Percentiles rank a stretch among this genome's conserved stretches.
Conservation (phyloP, 2,888 invertebrate species). For the Siphonodentalium dalli region DNA sequence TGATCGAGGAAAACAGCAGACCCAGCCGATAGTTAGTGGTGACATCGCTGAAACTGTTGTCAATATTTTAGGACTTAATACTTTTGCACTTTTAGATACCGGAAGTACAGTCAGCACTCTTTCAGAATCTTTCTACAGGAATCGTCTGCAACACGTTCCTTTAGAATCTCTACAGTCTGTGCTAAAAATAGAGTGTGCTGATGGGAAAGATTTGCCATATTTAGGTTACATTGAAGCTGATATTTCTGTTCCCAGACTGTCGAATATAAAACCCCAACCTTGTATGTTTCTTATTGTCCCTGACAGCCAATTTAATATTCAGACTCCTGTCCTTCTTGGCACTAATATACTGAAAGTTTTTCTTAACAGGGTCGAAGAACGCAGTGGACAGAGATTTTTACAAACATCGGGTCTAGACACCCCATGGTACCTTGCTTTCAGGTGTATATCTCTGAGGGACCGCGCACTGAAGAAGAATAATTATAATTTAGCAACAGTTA, state of each 20-base stretch:
- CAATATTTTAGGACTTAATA: too few relatives aligned
- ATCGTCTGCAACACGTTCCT: background rate
- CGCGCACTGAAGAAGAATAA: conserved; percentile 10
- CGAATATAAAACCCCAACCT: background rate
- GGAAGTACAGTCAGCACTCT: conserved; percentile 5
- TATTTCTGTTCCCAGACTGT: conserved; percentile 1
- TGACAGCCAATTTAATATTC: conserved; percentile 5
- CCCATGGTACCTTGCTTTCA: conserved; percentile 14
- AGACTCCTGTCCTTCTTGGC: conserved; percentile 11
- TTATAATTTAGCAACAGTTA: conserved; percentile 6
- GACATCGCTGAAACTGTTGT: too few relatives aligned
- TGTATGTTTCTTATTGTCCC: conserved; percentile 13
- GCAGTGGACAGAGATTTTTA: conserved; percentile 7
- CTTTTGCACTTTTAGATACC: conserved; percentile 15
- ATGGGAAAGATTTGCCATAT: conserved; percentile 16
- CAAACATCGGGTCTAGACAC: conserved; percentile 9
- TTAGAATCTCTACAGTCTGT: conserved; percentile 1
- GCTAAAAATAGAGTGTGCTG: conserved; percentile 16
- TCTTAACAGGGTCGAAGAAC: background rate
- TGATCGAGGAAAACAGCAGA: too few relatives aligned
- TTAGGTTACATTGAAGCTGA: conserved; percentile 7
- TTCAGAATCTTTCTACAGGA: background rate
- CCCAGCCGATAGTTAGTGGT: too few relatives aligned
- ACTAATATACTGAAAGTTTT: conserved; percentile 12
- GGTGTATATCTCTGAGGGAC: conserved; percentile 6